Evolutionary conservation across 2,888 invertebrate genomes (phyloP), one percentile per base, ranked within the genome.

Genomic region (Papilio demoleus): DNA sequence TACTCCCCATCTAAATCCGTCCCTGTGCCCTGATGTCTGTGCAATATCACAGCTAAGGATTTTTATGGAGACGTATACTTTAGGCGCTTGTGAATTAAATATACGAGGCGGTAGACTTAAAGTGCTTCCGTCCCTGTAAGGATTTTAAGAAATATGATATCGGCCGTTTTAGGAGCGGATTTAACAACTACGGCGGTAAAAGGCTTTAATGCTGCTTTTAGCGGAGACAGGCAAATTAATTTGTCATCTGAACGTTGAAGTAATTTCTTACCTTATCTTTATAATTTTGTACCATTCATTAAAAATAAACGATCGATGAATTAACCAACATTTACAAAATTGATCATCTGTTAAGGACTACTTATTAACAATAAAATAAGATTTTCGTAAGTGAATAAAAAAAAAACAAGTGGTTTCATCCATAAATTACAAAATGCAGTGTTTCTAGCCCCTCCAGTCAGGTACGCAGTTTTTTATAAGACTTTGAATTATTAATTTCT

Each of bases 61-160:
- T 92, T 92, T 92, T 92, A 92, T 92, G 88, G 88, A 83, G 84
- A 88, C 88, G 88, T 89, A 31, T 56, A 86, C 89, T 89, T 90
- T 87, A 86, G 87, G 77, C 78, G 82, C 75, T 83, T 78, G 79
- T 91, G 92, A 92, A 92, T 92, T 92, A 92, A 91, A 92, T 92
- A 91, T 92, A 90, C 84, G 86, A 81, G 82, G 86, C 81, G 79
- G 80, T 83, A 83, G 86, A 87, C 86, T 90, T 89, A 88, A 90
- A 91, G 90, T 89, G 90, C 89, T 88, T 84, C 81, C 79, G 81
- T 81, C 79, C 81, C 75, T 88, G 88, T 83, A 87, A 89, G 92
- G 92, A 92, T 92, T 92, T 91, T 79, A 82, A 83, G 85, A 90
- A 87, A 89, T 91, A 91, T 90, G 79, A 82, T 80, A 75, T 72